These are phyloP conservation scores for Channa striata DNA, from an alignment of 2,797 vertebrate species.

Conservation along the genomic window DNA sequence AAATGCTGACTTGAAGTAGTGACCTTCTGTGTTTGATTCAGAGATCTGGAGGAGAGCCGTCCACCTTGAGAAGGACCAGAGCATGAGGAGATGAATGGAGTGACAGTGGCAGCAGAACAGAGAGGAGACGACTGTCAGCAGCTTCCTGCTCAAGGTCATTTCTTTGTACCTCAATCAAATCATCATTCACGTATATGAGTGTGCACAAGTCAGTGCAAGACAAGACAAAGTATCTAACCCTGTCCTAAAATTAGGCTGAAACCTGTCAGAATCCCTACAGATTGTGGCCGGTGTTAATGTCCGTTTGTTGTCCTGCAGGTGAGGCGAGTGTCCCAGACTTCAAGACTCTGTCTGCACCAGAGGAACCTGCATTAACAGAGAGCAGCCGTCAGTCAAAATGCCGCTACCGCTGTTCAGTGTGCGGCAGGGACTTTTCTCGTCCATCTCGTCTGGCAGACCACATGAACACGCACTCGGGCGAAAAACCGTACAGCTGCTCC, in stretches of 20 bases:
- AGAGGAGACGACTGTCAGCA: conserved; percentile 24
- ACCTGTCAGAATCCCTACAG: no score
- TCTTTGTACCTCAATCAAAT: fast-evolving
- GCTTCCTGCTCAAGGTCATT: conserved; percentile 37
- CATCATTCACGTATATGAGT: no score
- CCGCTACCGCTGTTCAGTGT: conserved; percentile 45
- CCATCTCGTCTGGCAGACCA: conserved; percentile 63
- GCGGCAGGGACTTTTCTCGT: conserved; percentile 46
- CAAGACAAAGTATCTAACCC: no score
- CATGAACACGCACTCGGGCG: conserved; percentile 47
- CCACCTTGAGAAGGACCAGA: conserved; percentile 2
- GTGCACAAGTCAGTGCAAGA: no score
- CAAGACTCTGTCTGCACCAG: neutral
- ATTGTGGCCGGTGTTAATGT: neutral
- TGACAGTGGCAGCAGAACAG: conserved; percentile 19
- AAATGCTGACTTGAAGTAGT: neutral
- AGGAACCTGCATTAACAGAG: neutral
- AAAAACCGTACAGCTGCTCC: conserved; percentile 61
- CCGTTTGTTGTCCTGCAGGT: conserved; percentile 5
- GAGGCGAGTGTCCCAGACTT: neutral
- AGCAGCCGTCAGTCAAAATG: neutral
- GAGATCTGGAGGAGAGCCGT: conserved; percentile 3
- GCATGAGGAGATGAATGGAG: conserved; percentile 50
- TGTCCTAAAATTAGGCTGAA: no score
- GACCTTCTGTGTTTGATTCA: neutral